Evolutionary conservation across 2,888 invertebrate genomes (phyloP), one percentile per base, ranked within the genome.

Genomic region (Stenichneumon culpator): DNA sequence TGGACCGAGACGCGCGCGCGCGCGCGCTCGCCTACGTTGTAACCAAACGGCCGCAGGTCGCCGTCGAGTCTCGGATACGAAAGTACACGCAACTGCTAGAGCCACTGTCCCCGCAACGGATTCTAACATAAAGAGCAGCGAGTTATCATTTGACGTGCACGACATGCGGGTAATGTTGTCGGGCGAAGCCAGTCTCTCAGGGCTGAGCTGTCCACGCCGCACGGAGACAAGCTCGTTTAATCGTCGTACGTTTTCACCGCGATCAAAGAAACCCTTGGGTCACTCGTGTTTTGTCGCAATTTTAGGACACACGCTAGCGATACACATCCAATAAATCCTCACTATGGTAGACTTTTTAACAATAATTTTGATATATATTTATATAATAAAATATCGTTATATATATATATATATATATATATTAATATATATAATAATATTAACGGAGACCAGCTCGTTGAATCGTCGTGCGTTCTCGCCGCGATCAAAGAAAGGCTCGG

Each of bases 61-160:
- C 16, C 28, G 19, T 50, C 50, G 16, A 50, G 32, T 52, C 32
- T 65, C 19, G 14, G 50, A 63, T 1, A 28, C 50, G 32, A 50
- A 14, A 65, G 19, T 67, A n/a, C 25, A 47, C 63, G 28, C 44
- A 28, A 72, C 19, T 32, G 5, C 14, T 6, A 32, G 44, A n/a
- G 9, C 39, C 60, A 22, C 47, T 57, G 60, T 3, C 60, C 44
- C 14, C 44, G 44, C 44, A 70, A 69, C 50, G 44, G 22, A 69
- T 19, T 14, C 57, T 19, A 16, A 57, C 68, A 69, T 28, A 68
- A 69, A 44, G 67, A 68, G 67, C 67, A 67, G 39, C 60, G 78
- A 60, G 63, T 70, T 47, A 70, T 70, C 32, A 60, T 79, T 63
- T 70, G 60, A 79, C 70, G 44, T 39, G 54, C 60, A 50, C 32